Evolutionary conservation across 1,140 invertebrate genomes (phyloP), one percentile per base, ranked within the genome.

Genomic region (Harlomillsia oculata): DNA sequence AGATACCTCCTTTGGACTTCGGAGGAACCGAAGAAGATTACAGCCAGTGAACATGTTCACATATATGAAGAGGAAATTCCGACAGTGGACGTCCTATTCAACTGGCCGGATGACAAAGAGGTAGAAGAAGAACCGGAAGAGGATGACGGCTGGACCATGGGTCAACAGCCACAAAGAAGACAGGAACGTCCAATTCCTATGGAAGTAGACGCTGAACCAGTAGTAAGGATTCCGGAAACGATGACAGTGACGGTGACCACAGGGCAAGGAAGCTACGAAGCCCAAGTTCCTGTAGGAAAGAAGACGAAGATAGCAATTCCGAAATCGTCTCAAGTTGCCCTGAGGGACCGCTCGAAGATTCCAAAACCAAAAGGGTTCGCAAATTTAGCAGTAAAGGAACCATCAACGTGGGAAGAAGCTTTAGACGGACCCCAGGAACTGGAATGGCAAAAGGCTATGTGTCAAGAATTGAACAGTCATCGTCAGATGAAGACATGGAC

Each of bases 331-430:
- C 5, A 20, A 5, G 8, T 11, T 11, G 8, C 9, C 4, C 28
- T 30, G n/a, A 25, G 41, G 13, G 8, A 28, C 14, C 23, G 8
- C 8, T n/a, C 23, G 3, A 55, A 55, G 25, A 29, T 14, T 2
- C 37, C 37, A 26, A 5, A 29, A n/a, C 9, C 6, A 6, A 4
- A 21, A 5, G 5, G 11, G 3, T 28, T 6, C 46, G 23, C 37
- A 9, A 4, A 20, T 14, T 11, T 6, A 3, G 26, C 16, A 26
- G 28, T 16, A 6, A 21, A 29, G 18, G 51, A 53, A 21, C 37
- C 40, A 1, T 5, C 2, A 20, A 13, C 2, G 4, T 53, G 13
- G 25, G 13, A 67, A 25, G 69, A 74, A 58, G 69, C 73, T 32
- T 30, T 72, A 21, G 50, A 37, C 37, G 45, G 32, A 52, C n/a